phyloP scores from a whole-genome alignment of 2,113 vertebrate genomes.

The Mustela lutreola region DNA sequence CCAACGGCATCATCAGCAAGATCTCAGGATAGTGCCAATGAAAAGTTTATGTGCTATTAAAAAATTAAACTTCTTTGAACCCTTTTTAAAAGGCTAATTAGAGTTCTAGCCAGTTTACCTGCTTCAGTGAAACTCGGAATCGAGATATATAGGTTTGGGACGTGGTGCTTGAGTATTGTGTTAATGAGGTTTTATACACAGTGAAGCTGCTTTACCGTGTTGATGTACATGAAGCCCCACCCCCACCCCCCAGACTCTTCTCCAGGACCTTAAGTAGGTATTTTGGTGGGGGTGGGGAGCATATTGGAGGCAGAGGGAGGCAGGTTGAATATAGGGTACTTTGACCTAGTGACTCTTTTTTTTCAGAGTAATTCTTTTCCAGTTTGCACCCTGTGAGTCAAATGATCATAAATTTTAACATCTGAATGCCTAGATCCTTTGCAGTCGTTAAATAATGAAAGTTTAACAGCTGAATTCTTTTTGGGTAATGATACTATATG shows the following conservation, averaged over 20 bases:
- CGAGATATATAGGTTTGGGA: background rate
- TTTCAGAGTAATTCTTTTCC: conserved; percentile 16
- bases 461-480: conserved; percentile 15
- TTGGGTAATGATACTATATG: background rate
- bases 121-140: background rate
- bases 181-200: background rate
- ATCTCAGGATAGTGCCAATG: background rate
- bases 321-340: background rate
- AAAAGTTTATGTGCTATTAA: conserved; percentile 53
- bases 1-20: background rate
- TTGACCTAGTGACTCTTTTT: background rate
- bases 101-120: conserved; percentile 26
- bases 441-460: background rate
- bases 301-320: background rate
- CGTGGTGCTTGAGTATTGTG: background rate
- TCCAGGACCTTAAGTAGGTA: background rate
- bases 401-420: conserved; percentile 27
- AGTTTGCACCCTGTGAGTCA: background rate
- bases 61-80: conserved; percentile 53
- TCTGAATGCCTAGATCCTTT: background rate
- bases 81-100: conserved; percentile 23
- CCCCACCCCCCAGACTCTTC: background rate
- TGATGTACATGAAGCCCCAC: background rate
- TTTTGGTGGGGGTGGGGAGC: background rate
- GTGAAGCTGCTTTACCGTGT: background rate